Evolutionary conservation across 2,888 invertebrate species (phyloP).

Genomic region (Acanthosepion lycidas): DNA sequence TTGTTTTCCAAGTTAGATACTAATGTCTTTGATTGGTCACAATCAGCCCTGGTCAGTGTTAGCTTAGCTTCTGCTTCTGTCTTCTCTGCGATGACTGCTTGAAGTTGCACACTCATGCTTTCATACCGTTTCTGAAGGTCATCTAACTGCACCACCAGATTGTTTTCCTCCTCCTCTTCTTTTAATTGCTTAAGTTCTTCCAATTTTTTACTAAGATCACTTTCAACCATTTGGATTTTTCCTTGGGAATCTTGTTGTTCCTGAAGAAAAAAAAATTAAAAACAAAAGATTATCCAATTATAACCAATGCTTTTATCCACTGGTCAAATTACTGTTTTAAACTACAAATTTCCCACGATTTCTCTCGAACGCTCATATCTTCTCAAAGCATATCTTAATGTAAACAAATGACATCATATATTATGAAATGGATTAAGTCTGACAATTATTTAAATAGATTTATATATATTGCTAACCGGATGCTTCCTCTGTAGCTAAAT

Average conservation of each 20-base stretch:
- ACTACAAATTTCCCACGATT: no score
- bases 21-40: not conserved
- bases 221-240: not conserved
- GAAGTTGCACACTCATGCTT: not conserved
- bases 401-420: no score
- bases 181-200: not conserved
- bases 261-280: not conserved
- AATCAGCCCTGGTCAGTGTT: not conserved
- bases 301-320: no score
- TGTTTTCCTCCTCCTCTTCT: not conserved
- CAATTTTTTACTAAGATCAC: not conserved
- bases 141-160: not conserved
- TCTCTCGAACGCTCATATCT: no score
- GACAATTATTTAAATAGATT: no score
- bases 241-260: not conserved
- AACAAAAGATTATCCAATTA: not conserved
- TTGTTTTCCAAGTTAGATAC: constrained; percentile 22
- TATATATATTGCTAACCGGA: no score
- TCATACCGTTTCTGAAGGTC: not conserved
- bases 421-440: no score
- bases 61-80: not conserved
- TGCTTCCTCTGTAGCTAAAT: no score
- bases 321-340: no score
- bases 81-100: not conserved
- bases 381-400: no score